Base-by-base conservation (phyloP, 2,888 invertebrate genomes). In the Embidobia sp. region DNA sequence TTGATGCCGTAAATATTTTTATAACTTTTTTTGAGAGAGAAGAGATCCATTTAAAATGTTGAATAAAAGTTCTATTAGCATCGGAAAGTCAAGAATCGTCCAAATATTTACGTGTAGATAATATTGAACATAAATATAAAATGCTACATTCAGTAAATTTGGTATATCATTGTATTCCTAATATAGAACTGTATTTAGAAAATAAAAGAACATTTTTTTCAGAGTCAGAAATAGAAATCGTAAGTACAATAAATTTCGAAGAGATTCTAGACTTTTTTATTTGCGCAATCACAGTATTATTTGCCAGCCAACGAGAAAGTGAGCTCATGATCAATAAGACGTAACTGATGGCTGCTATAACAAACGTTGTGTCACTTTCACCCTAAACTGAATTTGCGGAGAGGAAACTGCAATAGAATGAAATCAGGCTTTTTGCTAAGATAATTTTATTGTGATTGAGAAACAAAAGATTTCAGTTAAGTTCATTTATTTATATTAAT, bases 341-440 rank as follows among this genome's bases (percentile, higher is more conserved):
- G 26, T 13, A 19, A 61, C 10, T 44, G 42, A 44, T 63, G 18
- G 18, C 13, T 22, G 40, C 15, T 31, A 51, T 31, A 51, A 51
- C 48, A 42, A 35, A 29, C 18, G 33, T 22, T 16, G 15, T 26
- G 37, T 64, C 51, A 64, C 63, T 64, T 64, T 64, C 63, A 51
- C 63, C 51, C 27, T 31, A 33, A 46, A 46, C 22, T 46, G 42
- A 29, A 44, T 31, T 57, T 57, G n/a, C 7, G 15, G n/a, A 8
- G 4, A 27, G 40, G 22, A 29, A 55, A 53, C n/a, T 26, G 27
- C 11, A 5, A 18, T 42, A 15, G 10, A 5, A 11, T 8, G 15
- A 19, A 37, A 19, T 16, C 2, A 35, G 16, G 15, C 1, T 42
- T 37, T 53, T 22, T 37, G 15, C 11, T n/a, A 1, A 1, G 6